These are phyloP conservation scores for Axinella damicornis DNA, from an alignment of 37 sponge, comb jelly and placozoan genomes.

Conservation along the genomic window DNA sequence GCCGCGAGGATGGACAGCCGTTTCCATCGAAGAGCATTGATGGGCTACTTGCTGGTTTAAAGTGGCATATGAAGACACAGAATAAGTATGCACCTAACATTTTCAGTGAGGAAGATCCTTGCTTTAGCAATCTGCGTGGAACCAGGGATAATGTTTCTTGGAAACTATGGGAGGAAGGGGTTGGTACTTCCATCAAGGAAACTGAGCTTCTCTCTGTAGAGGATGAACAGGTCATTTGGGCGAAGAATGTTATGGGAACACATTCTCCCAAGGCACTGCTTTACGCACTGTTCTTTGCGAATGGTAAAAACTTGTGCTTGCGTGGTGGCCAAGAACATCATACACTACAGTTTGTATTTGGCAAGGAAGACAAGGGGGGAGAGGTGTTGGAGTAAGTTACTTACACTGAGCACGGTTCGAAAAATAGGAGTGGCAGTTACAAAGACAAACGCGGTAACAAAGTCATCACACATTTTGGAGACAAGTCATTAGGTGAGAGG, in stretches of 20 bases:
- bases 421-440: constrained; percentile 21
- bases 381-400: not conserved
- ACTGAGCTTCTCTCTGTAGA: constrained; percentile 1
- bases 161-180: constrained; percentile 2
- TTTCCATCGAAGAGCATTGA: constrained; percentile 26
- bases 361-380: not conserved
- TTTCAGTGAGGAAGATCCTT: constrained; percentile 11
- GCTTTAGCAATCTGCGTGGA: constrained; percentile 1
- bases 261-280: no score
- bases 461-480: constrained; percentile 8
- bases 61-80: not conserved
- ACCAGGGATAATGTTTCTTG: constrained; percentile 19
- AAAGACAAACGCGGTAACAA: constrained; percentile 12
- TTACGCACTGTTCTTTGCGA: not conserved
- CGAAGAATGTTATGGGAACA: no score
- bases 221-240: no score
- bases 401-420: constrained; percentile 24
- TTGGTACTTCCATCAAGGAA: constrained; percentile 16
- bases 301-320: not conserved
- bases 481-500: not conserved
- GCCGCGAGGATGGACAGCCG: constrained; percentile 10
- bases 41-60: constrained; percentile 3
- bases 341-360: not conserved
- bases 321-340: no score
- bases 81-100: constrained; percentile 4